Conservation (phyloP, 2,113 vertebrate species). For the Phrynosoma blainvillii region DNA sequence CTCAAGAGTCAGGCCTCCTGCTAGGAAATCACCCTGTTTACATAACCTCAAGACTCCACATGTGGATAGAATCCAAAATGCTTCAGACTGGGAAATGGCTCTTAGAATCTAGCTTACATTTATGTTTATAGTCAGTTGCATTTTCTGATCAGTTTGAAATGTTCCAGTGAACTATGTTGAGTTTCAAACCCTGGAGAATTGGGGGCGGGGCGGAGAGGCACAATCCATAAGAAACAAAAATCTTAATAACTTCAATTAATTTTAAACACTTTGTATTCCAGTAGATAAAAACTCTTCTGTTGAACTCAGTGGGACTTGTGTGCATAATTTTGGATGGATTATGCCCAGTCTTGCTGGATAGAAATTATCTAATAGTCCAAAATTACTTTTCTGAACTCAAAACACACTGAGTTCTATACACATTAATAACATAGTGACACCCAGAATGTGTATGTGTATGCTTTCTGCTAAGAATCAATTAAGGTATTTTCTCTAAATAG, state of each 20-base stretch:
- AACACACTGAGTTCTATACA: constrained; percentile 33
- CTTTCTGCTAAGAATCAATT: constrained; percentile 66
- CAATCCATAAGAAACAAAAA: not conserved
- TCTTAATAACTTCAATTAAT: not conserved
- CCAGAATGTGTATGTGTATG: constrained; percentile 44
- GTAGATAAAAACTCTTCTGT: not conserved
- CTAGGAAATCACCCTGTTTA: constrained; percentile 21
- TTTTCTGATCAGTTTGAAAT: constrained; percentile 1
- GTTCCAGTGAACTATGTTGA: not conserved
- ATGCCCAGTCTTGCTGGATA: not conserved
- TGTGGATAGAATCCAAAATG: not conserved
- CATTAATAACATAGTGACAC: constrained; percentile 36
- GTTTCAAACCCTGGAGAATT: not conserved
- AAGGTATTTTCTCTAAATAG: constrained; percentile 68
- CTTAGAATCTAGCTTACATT: not conserved
- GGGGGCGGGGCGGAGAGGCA: not conserved
- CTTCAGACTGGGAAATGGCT: constrained; percentile 19
- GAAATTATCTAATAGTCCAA: constrained; percentile 17
- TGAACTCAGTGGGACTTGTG: not conserved
- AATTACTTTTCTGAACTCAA: constrained; percentile 44
- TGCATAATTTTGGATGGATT: not conserved
- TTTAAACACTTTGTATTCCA: not conserved
- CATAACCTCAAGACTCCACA: not conserved
- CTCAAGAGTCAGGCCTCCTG: not conserved
- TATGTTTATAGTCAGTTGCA: not conserved